Base-by-base conservation (phyloP, 2,113 vertebrate species). In the Otus sunia region DNA sequence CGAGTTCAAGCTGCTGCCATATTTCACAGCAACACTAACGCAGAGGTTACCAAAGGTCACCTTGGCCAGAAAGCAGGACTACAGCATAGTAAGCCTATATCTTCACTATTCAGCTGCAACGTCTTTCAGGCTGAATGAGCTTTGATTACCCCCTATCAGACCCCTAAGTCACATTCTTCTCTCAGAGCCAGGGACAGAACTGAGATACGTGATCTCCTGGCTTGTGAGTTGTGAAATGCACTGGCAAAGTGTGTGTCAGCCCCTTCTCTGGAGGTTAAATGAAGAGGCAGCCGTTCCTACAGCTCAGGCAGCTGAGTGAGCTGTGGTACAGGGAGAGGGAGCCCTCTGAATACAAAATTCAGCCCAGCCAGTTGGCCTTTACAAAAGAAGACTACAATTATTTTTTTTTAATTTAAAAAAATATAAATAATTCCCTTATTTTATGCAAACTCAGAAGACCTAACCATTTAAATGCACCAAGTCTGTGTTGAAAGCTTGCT, bases 111-210 rank as follows among this genome's bases (percentile, higher is more conserved):
- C 52, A 86, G 47, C 72, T 87, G 55, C 64, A 85, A 56, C 0
- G 1, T 64, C 86, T 88, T 88, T 86, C 75, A 81, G 92, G 76
- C 68, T 91, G 79, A 77, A 88, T 67, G 52, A 90, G 76, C 32
- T 96, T 96, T 90, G 88, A 86, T 94, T 95, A 90, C 45, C n/a
- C 37, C 29, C 50, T 88, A 76, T 80, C 88, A 94, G 37, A 86
- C 62, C 55, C 50, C 75, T 41, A 94, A 82, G 45, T 55, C 55
- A 92, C 74, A 77, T 95, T 94, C 82, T 92, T 86, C 43, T 88
- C 47, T 43, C 45, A 52, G 67, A 93, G 85, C 49, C 60, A 84
- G 85, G 60, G 77, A 68, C 43, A 91, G 66, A 87, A 78, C 67
- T 2, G 3, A 67, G 67, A 95, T 67, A 88, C 6, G 18, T 77